Percentiles rank a stretch among this genome's conserved stretches.
phyloP scores from a whole-genome alignment of 2,888 invertebrate species.

The Calliphora vomitoria region DNA sequence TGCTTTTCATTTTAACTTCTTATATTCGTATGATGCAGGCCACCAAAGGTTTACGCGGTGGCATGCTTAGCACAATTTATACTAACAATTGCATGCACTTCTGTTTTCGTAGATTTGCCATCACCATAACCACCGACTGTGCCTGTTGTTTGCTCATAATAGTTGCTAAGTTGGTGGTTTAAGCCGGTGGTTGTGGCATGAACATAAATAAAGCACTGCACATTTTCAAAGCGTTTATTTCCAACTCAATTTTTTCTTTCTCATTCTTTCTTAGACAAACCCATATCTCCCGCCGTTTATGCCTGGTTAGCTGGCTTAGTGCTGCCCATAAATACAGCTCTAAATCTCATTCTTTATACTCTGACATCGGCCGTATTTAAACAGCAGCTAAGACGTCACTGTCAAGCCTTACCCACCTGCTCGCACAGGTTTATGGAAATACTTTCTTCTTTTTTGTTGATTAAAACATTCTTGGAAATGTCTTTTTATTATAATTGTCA shows the following conservation, averaged over 20 bases:
- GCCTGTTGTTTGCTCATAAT: slow-evolving; percentile 88
- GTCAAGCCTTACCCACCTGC: slow-evolving; percentile 79
- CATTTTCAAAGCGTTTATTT: neutral
- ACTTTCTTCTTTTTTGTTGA: no score
- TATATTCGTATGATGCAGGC: slow-evolving; percentile 87
- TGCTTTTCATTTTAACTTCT: slow-evolving; percentile 86
- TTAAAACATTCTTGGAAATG: no score
- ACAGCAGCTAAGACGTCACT: slow-evolving; percentile 85
- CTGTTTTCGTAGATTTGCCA: slow-evolving; percentile 84
- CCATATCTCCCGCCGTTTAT: slow-evolving; percentile 86
- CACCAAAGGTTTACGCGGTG: slow-evolving; percentile 86
- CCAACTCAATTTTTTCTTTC: neutral
- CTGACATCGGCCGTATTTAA: slow-evolving; percentile 87
- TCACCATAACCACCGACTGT: slow-evolving; percentile 87
- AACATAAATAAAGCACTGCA: neutral
- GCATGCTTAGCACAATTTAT: slow-evolving; percentile 85
- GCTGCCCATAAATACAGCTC: slow-evolving; percentile 87
- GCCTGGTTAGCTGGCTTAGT: slow-evolving; percentile 87
- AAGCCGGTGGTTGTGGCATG: slow-evolving; percentile 84
- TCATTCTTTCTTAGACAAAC: slow-evolving; percentile 83
- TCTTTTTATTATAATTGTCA: no score
- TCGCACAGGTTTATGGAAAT: no score
- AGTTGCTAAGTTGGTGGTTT: slow-evolving; percentile 86
- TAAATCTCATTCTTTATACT: slow-evolving; percentile 88
- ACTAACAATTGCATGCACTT: no score